A percentile compares a stretch with the other conserved stretches of the same genome.
These are phyloP conservation scores for Hermodice carunculata DNA, from an alignment of 2,888 invertebrate species.

Conservation along the genomic window DNA sequence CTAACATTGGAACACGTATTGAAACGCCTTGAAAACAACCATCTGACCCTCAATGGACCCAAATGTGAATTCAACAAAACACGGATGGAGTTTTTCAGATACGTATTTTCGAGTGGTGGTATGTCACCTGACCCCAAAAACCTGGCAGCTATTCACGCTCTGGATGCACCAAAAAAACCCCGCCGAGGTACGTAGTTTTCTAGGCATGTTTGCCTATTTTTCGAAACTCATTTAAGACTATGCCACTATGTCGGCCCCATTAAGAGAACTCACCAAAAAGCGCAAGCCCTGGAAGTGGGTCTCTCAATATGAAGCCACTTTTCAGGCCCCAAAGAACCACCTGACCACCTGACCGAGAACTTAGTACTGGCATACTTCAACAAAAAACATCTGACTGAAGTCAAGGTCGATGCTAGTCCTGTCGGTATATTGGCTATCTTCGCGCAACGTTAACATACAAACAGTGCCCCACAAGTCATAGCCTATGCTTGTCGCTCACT, in stretches of 20 bases:
- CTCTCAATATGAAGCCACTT: constrained; percentile 30
- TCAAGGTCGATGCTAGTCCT: constrained; percentile 39
- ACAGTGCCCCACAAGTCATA: neutral
- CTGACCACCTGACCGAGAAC: neutral
- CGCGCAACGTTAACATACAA: neutral
- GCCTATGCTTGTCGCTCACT: constrained; percentile 43
- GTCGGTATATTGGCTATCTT: constrained; percentile 23
- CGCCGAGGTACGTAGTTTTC: constrained; percentile 21
- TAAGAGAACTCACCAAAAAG: constrained; percentile 38
- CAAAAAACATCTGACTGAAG: constrained; percentile 18
- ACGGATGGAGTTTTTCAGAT: constrained; percentile 8
- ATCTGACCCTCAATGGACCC: constrained; percentile 43
- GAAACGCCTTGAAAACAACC: constrained; percentile 31
- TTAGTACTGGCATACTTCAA: constrained; percentile 31
- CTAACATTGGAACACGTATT: constrained; percentile 47
- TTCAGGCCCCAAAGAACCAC: constrained; percentile 30
- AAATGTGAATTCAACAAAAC: constrained; percentile 53
- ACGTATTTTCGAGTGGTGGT: constrained; percentile 4
- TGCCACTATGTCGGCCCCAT: constrained; percentile 33
- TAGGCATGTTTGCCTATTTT: constrained; percentile 18
- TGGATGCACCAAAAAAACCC: neutral
- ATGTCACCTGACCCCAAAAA: constrained; percentile 9
- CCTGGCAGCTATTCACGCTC: constrained; percentile 6
- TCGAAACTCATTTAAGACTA: constrained; percentile 19
- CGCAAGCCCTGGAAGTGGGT: constrained; percentile 35